phyloP scores from a whole-genome alignment of 2,888 invertebrate species.

The Lycophotia porphyrea region DNA sequence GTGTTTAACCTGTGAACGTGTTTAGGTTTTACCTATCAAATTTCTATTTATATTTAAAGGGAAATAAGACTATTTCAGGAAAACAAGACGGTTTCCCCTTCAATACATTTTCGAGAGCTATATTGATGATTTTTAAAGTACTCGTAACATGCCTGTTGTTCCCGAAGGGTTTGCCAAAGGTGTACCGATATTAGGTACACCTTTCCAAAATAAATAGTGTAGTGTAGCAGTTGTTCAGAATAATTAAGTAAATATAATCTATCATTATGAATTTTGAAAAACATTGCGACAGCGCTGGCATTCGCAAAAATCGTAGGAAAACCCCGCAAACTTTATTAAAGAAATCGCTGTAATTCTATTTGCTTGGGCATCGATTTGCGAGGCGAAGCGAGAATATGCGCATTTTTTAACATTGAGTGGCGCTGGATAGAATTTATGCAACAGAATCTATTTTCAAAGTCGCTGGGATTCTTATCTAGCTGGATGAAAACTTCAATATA shows the following conservation, averaged over 20 bases:
- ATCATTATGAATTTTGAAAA: not conserved
- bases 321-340: not conserved
- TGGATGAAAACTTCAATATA: conserved; percentile 11
- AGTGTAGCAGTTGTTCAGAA: not conserved
- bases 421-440: conserved; percentile 51
- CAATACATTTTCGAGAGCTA: too few relatives aligned
- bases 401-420: conserved; percentile 55
- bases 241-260: not conserved
- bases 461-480: conserved; percentile 20
- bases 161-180: not conserved
- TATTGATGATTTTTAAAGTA: not conserved
- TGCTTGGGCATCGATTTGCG: conserved; percentile 21
- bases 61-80: not conserved
- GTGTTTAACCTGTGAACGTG: not conserved
- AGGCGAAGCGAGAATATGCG: conserved; percentile 45
- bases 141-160: not conserved
- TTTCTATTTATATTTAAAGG: not conserved
- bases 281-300: not conserved
- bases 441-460: conserved; percentile 30
- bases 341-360: conserved; percentile 18
- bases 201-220: not conserved
- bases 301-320: not conserved
- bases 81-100: not conserved
- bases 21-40: not conserved
- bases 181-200: not conserved